Evolutionary conservation across 2,797 vertebrate species (phyloP).

Genomic region (Mico argentatus): DNA sequence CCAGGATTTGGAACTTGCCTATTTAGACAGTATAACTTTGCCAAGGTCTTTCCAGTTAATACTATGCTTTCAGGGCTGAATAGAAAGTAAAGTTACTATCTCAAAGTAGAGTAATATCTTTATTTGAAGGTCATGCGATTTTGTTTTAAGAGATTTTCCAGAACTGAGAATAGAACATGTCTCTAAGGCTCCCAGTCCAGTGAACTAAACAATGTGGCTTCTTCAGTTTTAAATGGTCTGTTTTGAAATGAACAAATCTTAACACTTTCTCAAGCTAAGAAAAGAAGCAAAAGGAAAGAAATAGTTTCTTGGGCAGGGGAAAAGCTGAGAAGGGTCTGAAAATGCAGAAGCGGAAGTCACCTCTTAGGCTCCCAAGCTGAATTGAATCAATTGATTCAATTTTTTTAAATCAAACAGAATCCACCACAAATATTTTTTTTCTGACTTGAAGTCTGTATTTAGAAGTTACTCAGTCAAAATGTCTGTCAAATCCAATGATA

Average conservation of each 20-base stretch:
- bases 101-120: conserved; percentile 56
- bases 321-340: conserved; percentile 4
- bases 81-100: conserved; percentile 61
- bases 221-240: conserved; percentile 64
- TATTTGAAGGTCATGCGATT: conserved; percentile 43
- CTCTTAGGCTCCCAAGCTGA: not conserved
- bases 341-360: conserved; percentile 66
- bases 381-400: not conserved
- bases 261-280: conserved; percentile 66
- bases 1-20: conserved; percentile 35
- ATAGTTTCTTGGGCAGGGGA: conserved; percentile 36
- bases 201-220: conserved; percentile 62
- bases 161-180: conserved; percentile 57
- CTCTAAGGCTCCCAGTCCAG: conserved; percentile 59
- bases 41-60: conserved; percentile 62
- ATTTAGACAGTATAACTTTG: not conserved
- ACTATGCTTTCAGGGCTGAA: conserved; percentile 48
- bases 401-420: conserved; percentile 40
- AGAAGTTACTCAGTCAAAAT: conserved; percentile 51
- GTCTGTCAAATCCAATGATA: not conserved
- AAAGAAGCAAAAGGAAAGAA: conserved; percentile 56
- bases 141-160: conserved; percentile 62
- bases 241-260: conserved; percentile 63
- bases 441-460: not conserved
- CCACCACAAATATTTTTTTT: not conserved